phyloP scores from a whole-genome alignment of 2,113 vertebrate genomes.

The Motacilla alba region DNA sequence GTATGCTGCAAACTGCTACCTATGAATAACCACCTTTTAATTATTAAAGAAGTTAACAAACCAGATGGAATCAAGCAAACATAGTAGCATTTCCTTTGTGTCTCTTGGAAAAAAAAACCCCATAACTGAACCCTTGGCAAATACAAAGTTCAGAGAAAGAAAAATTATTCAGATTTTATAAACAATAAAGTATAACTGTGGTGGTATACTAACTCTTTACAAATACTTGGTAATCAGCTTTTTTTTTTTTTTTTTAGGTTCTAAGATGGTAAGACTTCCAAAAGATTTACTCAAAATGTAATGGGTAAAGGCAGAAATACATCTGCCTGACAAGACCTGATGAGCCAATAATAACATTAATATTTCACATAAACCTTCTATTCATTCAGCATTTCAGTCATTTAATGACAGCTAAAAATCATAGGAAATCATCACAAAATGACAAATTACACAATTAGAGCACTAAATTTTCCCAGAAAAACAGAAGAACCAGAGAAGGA shows the following conservation, averaged over 20 bases:
- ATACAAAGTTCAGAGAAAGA: neutral
- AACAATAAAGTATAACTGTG: neutral
- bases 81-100: neutral
- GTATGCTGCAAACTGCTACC: neutral
- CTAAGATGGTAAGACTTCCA: neutral
- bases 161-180: neutral
- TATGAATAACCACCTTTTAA: neutral
- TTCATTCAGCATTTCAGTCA: neutral
- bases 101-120: neutral
- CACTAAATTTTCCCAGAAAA: conserved; percentile 2
- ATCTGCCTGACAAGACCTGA: neutral
- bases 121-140: neutral
- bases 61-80: neutral
- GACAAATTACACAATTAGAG: conserved; percentile 6
- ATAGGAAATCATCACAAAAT: conserved; percentile 29
- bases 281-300: neutral
- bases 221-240: neutral
- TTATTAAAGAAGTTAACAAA: neutral
- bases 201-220: neutral
- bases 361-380: conserved; percentile 9
- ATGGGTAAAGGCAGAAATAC: neutral
- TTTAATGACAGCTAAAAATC: conserved; percentile 30
- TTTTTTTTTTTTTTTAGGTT: neutral
- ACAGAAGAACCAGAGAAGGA: neutral
- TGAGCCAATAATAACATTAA: neutral